Conservation (phyloP, 1,140 invertebrate species). For the Bombus haemorrhoidalis region DNA sequence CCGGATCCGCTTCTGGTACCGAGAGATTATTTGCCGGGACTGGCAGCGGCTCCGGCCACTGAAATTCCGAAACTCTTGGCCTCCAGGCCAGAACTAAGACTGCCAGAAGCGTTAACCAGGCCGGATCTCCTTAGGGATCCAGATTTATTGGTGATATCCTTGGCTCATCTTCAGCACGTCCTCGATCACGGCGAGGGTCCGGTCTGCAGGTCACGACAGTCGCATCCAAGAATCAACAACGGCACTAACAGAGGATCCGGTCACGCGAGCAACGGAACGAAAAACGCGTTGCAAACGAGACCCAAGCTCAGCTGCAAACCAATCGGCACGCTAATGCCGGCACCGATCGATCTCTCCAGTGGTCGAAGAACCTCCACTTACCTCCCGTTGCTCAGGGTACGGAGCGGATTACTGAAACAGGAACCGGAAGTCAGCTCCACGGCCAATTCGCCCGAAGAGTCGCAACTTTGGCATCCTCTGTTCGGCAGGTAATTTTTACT, state of each 20-base stretch:
- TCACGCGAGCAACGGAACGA: slow-evolving; percentile 41
- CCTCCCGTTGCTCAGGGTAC: slow-evolving; percentile 73
- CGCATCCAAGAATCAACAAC: slow-evolving; percentile 69
- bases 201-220: slow-evolving; percentile 58
- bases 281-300: slow-evolving; percentile 61
- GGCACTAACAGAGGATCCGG: slow-evolving; percentile 52
- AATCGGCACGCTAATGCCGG: slow-evolving; percentile 79
- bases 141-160: slow-evolving; percentile 89
- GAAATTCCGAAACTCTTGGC: slow-evolving; percentile 90
- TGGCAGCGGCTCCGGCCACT: slow-evolving; percentile 87
- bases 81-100: slow-evolving; percentile 86
- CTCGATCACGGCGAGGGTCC: slow-evolving; percentile 80
- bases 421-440: slow-evolving; percentile 80
- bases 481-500: slow-evolving; percentile 85
- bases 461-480: slow-evolving; percentile 87
- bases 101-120: slow-evolving; percentile 88
- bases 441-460: slow-evolving; percentile 79
- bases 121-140: slow-evolving; percentile 89
- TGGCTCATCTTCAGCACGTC: slow-evolving; percentile 89
- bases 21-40: slow-evolving; percentile 87
- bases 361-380: slow-evolving; percentile 74
- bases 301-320: slow-evolving; percentile 78
- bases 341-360: slow-evolving; percentile 77
- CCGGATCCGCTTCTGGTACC: slow-evolving; percentile 92
- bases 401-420: slow-evolving; percentile 77